phyloP scores from a whole-genome alignment of 2,888 invertebrate species.

The Spilosoma lubricipeda region DNA sequence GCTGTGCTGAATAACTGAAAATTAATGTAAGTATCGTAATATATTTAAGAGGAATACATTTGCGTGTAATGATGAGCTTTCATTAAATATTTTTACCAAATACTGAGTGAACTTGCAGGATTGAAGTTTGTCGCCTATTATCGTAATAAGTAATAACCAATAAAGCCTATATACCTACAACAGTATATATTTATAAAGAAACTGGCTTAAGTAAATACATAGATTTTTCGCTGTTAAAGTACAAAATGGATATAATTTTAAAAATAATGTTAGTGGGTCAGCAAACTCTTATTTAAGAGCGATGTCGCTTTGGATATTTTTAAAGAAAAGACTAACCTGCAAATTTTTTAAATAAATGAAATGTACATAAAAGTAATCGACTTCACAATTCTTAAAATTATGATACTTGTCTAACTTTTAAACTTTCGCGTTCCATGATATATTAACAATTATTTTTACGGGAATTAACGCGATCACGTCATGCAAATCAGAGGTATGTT shows the following conservation, averaged over 20 bases:
- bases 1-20: conserved; percentile 47
- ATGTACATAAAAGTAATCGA: not conserved
- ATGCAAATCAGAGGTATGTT: too few species aligned
- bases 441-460: too few species aligned
- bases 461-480: too few species aligned
- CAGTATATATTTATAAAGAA: not conserved
- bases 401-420: not conserved
- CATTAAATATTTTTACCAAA: not conserved
- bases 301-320: not conserved
- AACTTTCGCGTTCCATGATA: too few species aligned
- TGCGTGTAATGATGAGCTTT: not conserved
- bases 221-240: not conserved
- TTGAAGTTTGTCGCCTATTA: not conserved
- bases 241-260: not conserved
- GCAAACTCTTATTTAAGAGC: not conserved
- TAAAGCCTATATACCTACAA: not conserved
- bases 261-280: not conserved
- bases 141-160: not conserved
- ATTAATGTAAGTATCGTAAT: conserved; percentile 56
- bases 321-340: not conserved
- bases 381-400: not conserved
- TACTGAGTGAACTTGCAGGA: not conserved
- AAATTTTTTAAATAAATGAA: not conserved
- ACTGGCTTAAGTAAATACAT: not conserved
- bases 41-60: conserved; percentile 7